Evolutionary conservation across 2,888 invertebrate species (phyloP).

Genomic region (Chrysolina americana): DNA sequence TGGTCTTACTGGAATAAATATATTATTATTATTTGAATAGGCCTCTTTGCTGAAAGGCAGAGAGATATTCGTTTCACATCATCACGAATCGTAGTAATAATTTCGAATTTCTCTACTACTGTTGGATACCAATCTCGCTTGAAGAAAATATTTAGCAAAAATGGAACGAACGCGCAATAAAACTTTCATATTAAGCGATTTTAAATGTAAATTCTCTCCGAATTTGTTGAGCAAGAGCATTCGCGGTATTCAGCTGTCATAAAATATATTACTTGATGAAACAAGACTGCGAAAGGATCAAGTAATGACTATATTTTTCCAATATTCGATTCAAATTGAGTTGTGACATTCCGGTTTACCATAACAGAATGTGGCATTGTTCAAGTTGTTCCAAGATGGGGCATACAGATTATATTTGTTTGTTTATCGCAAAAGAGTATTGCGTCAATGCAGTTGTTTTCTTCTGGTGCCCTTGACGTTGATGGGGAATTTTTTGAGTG

Average conservation of each 20-base stretch:
- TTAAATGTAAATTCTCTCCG: constrained; percentile 16
- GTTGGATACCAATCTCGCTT: background rate
- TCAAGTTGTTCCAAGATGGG: constrained; percentile 33
- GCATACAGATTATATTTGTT: background rate
- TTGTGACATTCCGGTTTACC: constrained; percentile 42
- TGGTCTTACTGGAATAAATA: no score
- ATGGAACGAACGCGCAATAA: constrained; percentile 34
- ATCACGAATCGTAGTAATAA: background rate
- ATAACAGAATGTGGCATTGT: constrained; percentile 39
- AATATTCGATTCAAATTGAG: constrained; percentile 49
- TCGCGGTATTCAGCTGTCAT: constrained; percentile 35
- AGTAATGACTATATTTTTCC: constrained; percentile 48
- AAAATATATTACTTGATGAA: constrained; percentile 39
- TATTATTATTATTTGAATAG: no score
- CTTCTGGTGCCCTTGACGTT: background rate
- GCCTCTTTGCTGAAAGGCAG: no score
- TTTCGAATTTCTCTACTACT: background rate
- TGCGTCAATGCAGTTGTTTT: background rate
- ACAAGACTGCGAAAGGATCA: constrained; percentile 35
- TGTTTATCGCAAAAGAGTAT: background rate
- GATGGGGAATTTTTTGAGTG: background rate
- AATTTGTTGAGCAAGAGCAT: constrained; percentile 41
- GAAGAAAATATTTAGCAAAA: constrained; percentile 27
- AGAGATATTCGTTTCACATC: background rate
- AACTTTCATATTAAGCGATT: constrained; percentile 26